Evolutionary conservation across 2,113 vertebrate genomes (phyloP).

Genomic region (Xiphias gladius): DNA sequence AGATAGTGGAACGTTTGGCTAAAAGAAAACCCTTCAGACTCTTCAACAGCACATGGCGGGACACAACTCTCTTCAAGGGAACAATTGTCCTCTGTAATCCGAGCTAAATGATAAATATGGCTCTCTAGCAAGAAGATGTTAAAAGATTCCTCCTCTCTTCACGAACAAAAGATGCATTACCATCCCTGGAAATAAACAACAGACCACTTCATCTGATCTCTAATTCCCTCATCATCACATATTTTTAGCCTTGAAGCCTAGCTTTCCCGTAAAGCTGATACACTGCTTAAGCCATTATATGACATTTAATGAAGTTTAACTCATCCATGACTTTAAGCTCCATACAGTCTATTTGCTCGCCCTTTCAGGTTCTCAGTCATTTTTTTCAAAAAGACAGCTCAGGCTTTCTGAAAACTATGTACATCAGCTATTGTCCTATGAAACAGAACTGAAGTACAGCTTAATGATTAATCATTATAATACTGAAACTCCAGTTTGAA

Average conservation of each 20-base stretch:
- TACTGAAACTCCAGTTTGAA: not conserved
- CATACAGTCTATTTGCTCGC: constrained; percentile 50
- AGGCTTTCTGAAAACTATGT: not conserved
- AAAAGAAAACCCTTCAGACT: constrained; percentile 25
- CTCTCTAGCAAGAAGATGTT: constrained; percentile 16
- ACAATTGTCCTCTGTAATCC: constrained; percentile 27
- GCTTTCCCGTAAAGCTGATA: constrained; percentile 31
- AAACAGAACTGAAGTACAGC: not conserved
- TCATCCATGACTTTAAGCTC: constrained; percentile 37
- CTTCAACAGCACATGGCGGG: constrained; percentile 1
- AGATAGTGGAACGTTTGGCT: constrained; percentile 36
- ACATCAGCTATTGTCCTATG: not conserved
- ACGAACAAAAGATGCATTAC: constrained; percentile 18
- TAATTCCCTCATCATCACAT: constrained; percentile 52
- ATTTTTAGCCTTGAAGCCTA: constrained; percentile 50
- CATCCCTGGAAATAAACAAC: constrained; percentile 36
- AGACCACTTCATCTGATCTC: constrained; percentile 34
- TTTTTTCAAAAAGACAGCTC: constrained; percentile 4
- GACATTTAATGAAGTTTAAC: constrained; percentile 60
- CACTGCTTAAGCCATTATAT: constrained; percentile 22
- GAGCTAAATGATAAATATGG: constrained; percentile 34
- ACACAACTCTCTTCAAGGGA: constrained; percentile 28
- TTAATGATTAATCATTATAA: not conserved
- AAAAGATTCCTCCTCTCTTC: not conserved
- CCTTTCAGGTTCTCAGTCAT: constrained; percentile 31